Base-by-base conservation (phyloP, 64 coral and sea anemone genomes). In the Pachyseris speciosa region DNA sequence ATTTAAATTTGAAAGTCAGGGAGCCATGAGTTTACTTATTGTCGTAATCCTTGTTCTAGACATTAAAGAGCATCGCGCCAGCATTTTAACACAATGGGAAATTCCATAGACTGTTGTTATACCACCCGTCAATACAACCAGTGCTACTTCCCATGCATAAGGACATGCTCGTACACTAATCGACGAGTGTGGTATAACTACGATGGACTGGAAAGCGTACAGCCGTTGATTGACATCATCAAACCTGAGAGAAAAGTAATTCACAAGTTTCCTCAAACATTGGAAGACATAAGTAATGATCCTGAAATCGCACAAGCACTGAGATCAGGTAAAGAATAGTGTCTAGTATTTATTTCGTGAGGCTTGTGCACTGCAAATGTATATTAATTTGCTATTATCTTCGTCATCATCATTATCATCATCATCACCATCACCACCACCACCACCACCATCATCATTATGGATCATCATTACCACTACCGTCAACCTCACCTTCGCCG, bases 101-200 rank as follows among this genome's bases (percentile, higher is more conserved):
- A 78, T n/a, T 55, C 74, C 7, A 16, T 78, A 5, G 74, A 78
- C 19, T 78, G 74, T 17, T 78, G 74, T 48, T 78, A 78, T n/a
- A 32, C 74, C 3, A 78, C 74, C 19, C 74, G 74, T 16, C 74
- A 78, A 34, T 78, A 78, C 47, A 78, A 78, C 26, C 74, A 78
- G 16, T 78, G 74, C 48, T 52, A 19, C 4, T 78, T 78, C 44
- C 74, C 74, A 16, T 78, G 74, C 30, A 78, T 78, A 55, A 45
- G 74, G 48, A 32, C 74, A 17, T 78, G 74, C 20, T 32, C 74
- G 27, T 69, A 68, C 66, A 70, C 41, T 4, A 45, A 34, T 86
- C 83, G 83, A 0, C 83, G 83, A 36, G 64, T 86, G 24, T 86
- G 64, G 43, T 86, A 86, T 29, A 86, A 86, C 37, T 86, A 69